Evolutionary conservation across 2,888 invertebrate genomes (phyloP).

Genomic region (Byasa hedistus): DNA sequence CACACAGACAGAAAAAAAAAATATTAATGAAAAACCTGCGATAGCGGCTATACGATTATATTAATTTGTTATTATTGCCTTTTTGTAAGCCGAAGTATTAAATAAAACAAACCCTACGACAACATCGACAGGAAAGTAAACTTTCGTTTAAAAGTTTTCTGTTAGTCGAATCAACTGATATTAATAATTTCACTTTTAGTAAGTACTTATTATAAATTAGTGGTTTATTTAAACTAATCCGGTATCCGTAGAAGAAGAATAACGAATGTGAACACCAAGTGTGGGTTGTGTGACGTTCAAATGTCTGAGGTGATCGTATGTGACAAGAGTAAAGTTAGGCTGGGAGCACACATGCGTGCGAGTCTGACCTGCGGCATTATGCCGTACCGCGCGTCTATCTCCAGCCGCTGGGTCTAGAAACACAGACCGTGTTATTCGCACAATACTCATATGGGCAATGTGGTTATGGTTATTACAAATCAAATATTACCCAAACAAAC

Average conservation of each 20-base stretch:
- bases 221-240: conserved; percentile 14
- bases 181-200: conserved; percentile 6
- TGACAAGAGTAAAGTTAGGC: conserved; percentile 23
- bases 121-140: conserved; percentile 22
- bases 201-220: conserved; percentile 11
- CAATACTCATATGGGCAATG: not conserved
- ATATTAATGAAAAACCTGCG: not conserved
- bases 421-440: conserved; percentile 41
- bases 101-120: conserved; percentile 9
- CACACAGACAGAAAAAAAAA: conserved; percentile 12
- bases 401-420: conserved; percentile 93
- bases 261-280: conserved; percentile 14
- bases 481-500: too few relatives aligned
- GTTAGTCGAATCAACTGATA: conserved; percentile 13
- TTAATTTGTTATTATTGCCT: conserved; percentile 24
- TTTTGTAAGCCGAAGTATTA: conserved; percentile 4
- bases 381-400: conserved; percentile 95
- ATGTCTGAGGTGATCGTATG: conserved; percentile 15
- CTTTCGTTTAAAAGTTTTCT: conserved; percentile 4
- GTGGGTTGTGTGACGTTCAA: conserved; percentile 15
- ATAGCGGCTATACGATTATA: conserved; percentile 4
- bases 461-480: too few relatives aligned
- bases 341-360: conserved; percentile 71
- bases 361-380: conserved; percentile 88
- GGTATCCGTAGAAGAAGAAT: conserved; percentile 14